Percentiles rank a stretch among this genome's conserved stretches.
These are phyloP conservation scores for Vanessa cardui DNA, from an alignment of 2,888 invertebrate species.

Conservation along the genomic window DNA sequence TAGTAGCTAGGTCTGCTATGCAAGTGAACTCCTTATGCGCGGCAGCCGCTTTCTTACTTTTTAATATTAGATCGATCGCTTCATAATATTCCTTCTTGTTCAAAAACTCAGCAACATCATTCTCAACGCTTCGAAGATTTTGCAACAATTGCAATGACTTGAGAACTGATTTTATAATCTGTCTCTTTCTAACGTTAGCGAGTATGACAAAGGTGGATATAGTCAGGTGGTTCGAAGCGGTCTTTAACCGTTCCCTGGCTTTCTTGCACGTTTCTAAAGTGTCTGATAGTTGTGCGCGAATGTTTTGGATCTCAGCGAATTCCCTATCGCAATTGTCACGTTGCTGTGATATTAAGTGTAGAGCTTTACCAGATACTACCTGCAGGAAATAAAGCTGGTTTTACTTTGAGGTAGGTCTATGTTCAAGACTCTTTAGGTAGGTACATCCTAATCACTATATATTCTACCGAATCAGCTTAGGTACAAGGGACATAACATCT, in stretches of 20 bases:
- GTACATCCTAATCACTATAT: too few species aligned
- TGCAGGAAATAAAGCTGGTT: constrained; percentile 44
- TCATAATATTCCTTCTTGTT: constrained; percentile 92
- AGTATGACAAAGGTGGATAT: constrained; percentile 93
- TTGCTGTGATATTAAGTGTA: constrained; percentile 96
- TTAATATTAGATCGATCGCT: constrained; percentile 94
- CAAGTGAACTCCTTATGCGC: constrained; percentile 95
- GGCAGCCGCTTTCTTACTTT: constrained; percentile 92
- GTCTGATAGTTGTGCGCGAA: constrained; percentile 87
- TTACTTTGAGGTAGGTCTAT: not conserved
- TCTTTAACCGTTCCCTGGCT: constrained; percentile 87
- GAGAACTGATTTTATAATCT: constrained; percentile 90
- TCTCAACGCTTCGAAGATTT: constrained; percentile 89
- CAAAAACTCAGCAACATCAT: constrained; percentile 91
- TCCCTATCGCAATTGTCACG: constrained; percentile 93
- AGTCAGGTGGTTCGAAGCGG: constrained; percentile 91
- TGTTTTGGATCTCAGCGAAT: constrained; percentile 88
- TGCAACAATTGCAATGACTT: constrained; percentile 85
- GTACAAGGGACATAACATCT: too few species aligned
- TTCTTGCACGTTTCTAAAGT: constrained; percentile 88
- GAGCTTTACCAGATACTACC: constrained; percentile 96
- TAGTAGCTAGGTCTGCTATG: constrained; percentile 92
- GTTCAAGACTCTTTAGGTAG: too few species aligned
- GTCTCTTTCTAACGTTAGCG: constrained; percentile 94
- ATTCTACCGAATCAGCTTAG: too few species aligned